Percentiles rank a stretch among this genome's conserved stretches.
These are phyloP conservation scores for Strigamia maritima DNA, from an alignment of 2,888 invertebrate species.

Conservation along the genomic window DNA sequence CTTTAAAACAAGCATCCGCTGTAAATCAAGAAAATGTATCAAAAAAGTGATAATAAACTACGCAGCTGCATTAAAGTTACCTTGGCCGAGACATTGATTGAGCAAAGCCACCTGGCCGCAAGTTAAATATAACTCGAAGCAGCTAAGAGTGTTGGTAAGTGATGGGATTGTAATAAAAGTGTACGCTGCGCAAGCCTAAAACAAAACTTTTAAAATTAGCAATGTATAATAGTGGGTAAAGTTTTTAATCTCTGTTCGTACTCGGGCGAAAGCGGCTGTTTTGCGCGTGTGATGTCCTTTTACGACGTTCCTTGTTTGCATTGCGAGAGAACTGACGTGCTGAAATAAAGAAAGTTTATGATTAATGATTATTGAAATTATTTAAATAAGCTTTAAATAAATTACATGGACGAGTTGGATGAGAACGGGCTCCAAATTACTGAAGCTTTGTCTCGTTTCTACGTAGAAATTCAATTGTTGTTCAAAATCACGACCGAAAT, in stretches of 20 bases:
- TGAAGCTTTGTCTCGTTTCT: conserved; percentile 83
- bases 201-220: background rate
- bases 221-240: background rate
- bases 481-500: conserved; percentile 82
- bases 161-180: conserved; percentile 97
- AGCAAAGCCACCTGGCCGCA: conserved; percentile 84
- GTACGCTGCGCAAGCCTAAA: conserved; percentile 84
- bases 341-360: no score
- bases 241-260: conserved; percentile 44
- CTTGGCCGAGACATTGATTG: conserved; percentile 88
- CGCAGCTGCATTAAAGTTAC: conserved; percentile 54
- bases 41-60: conserved; percentile 48
- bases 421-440: conserved; percentile 83
- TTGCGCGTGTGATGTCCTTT: conserved; percentile 72
- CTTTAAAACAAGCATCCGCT: conserved; percentile 93
- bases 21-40: conserved; percentile 41
- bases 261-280: conserved; percentile 78
- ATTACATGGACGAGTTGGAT: conserved; percentile 78
- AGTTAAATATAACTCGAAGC: conserved; percentile 78
- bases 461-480: conserved; percentile 90
- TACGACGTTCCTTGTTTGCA: conserved; percentile 65
- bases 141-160: conserved; percentile 70
- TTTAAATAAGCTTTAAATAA: background rate
- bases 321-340: conserved; percentile 77
- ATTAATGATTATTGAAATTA: conserved; percentile 31